Base-by-base conservation (phyloP, 2,888 invertebrate species). In the Chironomus tentans region DNA sequence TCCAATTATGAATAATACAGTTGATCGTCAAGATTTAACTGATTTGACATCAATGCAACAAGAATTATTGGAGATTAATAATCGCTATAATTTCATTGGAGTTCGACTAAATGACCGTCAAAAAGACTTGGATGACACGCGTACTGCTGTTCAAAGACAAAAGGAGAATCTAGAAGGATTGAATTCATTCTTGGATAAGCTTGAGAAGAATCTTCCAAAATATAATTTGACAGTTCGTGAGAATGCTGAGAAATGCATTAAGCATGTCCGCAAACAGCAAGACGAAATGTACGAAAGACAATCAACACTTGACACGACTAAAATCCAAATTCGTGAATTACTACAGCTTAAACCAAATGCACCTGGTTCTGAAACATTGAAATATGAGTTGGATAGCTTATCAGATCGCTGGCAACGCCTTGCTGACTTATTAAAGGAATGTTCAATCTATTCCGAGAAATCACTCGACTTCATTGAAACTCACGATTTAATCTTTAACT, bases 211-310 rank as follows among this genome's bases (percentile, higher is more conserved):
- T 80, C 84, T 96, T 79, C 95, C 95, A 0, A 93, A 93, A 81
- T 94, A 95, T 78, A 86, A 88, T 0, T 88, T 94, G 46, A 87
- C 87, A 77, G 91, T 91, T 2, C 93, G 94, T 83, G 96, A 96
- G 47, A 96, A 97, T 81, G 95, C 97, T 0, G 95, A 96, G 80
- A 94, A 94, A 82, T 91, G 91, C 56, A 92, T 92, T 78, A 92
- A 91, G 80, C 91, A 91, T 80, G 89, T 94, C 28, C 92, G 94
- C 80, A 88, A 89, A 38, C 89, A 95, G 0, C 86, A 94, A 46
- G 95, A 96, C 81, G 95, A 95, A 80, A 93, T 96, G 91, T 94
- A 94, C 79, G 95, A 95, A 83, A 94, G 94, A 79, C 96, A 97
- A 82, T 93, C 94, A 68, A 85, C 95, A 28, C 85, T 97, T 3